Conservation (phyloP, 53 echinoderm and acorn worm genomes). For the Echinometra lucunter region DNA sequence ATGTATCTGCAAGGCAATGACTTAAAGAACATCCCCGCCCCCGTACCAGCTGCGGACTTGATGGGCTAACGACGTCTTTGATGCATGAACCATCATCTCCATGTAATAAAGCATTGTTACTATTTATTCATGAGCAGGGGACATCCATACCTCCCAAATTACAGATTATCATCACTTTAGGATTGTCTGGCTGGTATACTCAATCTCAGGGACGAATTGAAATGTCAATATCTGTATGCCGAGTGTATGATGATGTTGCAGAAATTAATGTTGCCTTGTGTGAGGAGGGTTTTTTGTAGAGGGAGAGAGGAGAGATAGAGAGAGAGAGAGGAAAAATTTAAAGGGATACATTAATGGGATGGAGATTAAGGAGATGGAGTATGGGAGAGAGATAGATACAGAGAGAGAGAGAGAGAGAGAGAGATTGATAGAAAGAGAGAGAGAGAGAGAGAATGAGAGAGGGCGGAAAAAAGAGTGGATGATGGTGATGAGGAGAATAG, state of each 20-base stretch:
- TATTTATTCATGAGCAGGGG: conserved; percentile 26
- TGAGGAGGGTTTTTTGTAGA: background rate
- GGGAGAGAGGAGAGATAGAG: background rate
- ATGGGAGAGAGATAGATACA: background rate
- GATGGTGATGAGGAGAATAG: background rate
- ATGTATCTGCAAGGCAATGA: background rate
- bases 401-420: background rate
- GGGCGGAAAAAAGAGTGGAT: too few relatives aligned
- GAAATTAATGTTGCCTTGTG: background rate
- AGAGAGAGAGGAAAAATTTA: background rate
- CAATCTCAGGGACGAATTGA: background rate
- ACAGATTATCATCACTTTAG: conserved; percentile 3
- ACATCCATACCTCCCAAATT: background rate
- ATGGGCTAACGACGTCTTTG: background rate
- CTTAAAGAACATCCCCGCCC: background rate
- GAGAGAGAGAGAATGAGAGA: background rate
- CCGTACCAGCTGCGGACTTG: too few relatives aligned
- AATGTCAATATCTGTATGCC: conserved; percentile 17
- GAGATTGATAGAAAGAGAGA: background rate
- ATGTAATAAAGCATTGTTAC: background rate
- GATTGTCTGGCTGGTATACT: background rate
- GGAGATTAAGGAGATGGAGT: too few relatives aligned
- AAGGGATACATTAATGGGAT: too few relatives aligned
- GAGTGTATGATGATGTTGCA: background rate
- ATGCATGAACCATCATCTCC: background rate